Evolutionary conservation across 2,888 invertebrate species (phyloP).

Genomic region (Brachyptera putata): DNA sequence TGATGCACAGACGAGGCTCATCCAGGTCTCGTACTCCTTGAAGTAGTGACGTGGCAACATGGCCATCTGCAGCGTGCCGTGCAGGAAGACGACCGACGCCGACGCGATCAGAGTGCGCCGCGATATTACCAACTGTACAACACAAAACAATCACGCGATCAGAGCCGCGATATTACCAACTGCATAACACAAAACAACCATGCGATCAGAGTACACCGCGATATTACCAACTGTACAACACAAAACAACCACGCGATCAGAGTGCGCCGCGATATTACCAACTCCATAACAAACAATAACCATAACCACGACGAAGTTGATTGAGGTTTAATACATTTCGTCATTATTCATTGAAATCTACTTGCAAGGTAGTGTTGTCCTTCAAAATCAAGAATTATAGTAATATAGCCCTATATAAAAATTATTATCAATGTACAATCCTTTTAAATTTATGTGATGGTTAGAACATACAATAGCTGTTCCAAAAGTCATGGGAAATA

Average conservation of each 20-base stretch:
- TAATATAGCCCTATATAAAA: too few species aligned
- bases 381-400: too few species aligned
- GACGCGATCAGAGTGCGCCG: constrained; percentile 28
- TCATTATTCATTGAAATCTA: too few species aligned
- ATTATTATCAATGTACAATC: too few species aligned
- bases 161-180: constrained; percentile 26
- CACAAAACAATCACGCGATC: constrained; percentile 22
- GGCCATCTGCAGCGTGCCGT: constrained; percentile 25
- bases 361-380: too few species aligned
- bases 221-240: constrained; percentile 1
- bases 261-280: constrained; percentile 21
- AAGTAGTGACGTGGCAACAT: constrained; percentile 39
- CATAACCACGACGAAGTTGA: too few species aligned
- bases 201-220: constrained; percentile 27
- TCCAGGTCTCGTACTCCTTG: constrained; percentile 45
- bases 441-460: too few species aligned
- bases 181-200: constrained; percentile 33
- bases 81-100: constrained; percentile 33
- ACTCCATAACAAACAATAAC: constrained; percentile 33
- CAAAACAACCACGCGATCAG: constrained; percentile 28
- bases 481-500: too few species aligned
- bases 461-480: too few species aligned
- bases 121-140: constrained; percentile 8
- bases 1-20: constrained; percentile 43
- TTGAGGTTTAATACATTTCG: too few species aligned